A percentile compares a stretch with the other conserved stretches of the same genome.
These are phyloP conservation scores for Eumaeus atala DNA, from an alignment of 1,140 invertebrate genomes.

Conservation along the genomic window DNA sequence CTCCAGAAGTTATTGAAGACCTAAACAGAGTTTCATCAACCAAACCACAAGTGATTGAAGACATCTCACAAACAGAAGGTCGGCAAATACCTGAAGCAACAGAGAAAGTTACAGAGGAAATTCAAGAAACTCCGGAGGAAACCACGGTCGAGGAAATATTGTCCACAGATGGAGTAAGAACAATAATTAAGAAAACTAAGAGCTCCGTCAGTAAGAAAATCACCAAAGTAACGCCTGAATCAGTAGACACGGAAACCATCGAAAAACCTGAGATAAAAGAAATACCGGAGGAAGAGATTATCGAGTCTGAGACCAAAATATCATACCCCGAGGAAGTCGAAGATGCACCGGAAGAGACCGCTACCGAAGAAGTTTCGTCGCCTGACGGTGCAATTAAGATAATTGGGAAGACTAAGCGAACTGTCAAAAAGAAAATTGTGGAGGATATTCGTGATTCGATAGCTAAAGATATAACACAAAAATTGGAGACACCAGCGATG, in stretches of 20 bases:
- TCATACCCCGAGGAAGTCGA: not conserved
- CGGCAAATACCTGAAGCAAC: not conserved
- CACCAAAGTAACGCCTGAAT: not conserved
- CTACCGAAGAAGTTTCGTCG: constrained; percentile 18
- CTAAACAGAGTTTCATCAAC: too few species aligned
- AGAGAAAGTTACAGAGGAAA: constrained; percentile 2
- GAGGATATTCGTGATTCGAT: not conserved
- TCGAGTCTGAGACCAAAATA: not conserved
- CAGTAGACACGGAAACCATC: too few species aligned
- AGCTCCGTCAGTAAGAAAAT: constrained; percentile 19
- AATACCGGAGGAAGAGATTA: not conserved
- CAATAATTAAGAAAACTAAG: constrained; percentile 53
- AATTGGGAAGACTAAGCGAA: constrained; percentile 31
- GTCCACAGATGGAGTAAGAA: constrained; percentile 42
- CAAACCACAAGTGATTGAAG: not conserved
- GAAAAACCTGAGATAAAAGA: too few species aligned
- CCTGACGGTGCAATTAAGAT: too few species aligned
- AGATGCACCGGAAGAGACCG: constrained; percentile 24
- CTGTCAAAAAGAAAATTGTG: not conserved
- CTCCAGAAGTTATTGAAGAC: not conserved
- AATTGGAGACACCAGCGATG: not conserved
- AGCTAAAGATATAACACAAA: not conserved
- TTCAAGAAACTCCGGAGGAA: too few species aligned
- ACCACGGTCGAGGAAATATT: too few species aligned
- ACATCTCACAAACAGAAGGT: constrained; percentile 5